Evolutionary conservation across 2,888 invertebrate species (phyloP), one percentile per base, ranked within the genome.

Genomic region (Eumacrocentrus americanus): DNA sequence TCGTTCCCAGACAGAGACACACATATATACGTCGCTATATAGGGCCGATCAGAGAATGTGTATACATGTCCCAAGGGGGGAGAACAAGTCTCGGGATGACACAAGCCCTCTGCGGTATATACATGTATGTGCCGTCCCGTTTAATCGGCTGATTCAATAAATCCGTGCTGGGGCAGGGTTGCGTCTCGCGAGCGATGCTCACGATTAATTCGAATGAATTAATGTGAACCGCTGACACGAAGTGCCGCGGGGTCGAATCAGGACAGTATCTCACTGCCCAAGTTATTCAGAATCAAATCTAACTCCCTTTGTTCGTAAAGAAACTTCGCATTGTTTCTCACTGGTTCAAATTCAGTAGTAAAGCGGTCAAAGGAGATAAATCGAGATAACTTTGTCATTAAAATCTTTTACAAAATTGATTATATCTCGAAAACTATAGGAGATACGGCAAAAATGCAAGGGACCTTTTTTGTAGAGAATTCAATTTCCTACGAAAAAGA

Each of bases 121-220:
- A 29, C 9, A 29, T 29, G 29, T 29, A 29, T 29, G 57, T 46
- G 14, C 38, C 68, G 71, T 76, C 73, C 74, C 72, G 71, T 75
- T 77, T 75, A 77, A 76, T 76, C 75, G 73, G 72, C 69, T 79
- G 78, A 80, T 79, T 80, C 77, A 78, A 80, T 80, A 80, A 80
- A 80, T 80, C 78, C 73, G 75, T 76, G 78, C 52, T 69, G 46
- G 55, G 62, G 53, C 61, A 65, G 69, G 73, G 72, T 76, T 76
- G 72, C 67, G 73, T 67, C 70, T 75, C 68, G 65, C 66, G 65
- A 58, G 71, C 72, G 72, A 69, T 71, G 65, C 70, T 72, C 62
- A 70, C 68, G 72, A 78, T 79, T 78, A 78, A 80, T 78, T 76
- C 74, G 70, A 77, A 75, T 72, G 73, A 79, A 77, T 78, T 78